Base-by-base conservation (phyloP, 2,888 invertebrate genomes). In the Volucella bombylans region DNA sequence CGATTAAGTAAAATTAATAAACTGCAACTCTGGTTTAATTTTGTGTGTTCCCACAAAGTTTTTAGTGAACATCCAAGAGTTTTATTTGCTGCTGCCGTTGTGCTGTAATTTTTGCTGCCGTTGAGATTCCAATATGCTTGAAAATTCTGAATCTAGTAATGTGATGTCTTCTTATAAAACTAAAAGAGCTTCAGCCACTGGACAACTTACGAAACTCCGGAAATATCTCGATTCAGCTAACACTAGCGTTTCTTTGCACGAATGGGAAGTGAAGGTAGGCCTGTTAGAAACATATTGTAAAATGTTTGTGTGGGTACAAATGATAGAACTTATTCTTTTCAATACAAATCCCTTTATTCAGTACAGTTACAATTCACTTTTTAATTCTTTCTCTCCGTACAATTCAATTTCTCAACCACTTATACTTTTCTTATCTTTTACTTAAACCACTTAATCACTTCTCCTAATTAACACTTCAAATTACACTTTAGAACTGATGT, bases 141-240 rank as follows among this genome's bases (percentile, higher is more conserved):
- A 54, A n/a, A 54, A 54, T 23, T 9, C 8, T 11, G 54, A 54
- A 23, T 6, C 49, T n/a, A 52, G 23, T 23, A 23, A 23, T 23
- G 23, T 18, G 11, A 8, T 52, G 15, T 18, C 52, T 18, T 52
- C 23, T 11, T 52, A 54, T 12, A 54, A 54, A 54, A 54, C 18
- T 23, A 54, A 54, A 54, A 54, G 31, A 54, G 6, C 54, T 18
- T 54, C 54, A 54, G 54, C 4, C 11, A 54, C 54, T 54, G 54
- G 54, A 12, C 54, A 54, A 18, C 54, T 54, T 54, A 54, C 11
- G 23, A 54, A 54, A 54, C 54, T 54, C 23, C 18, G 23, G 31
- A 54, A 54, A 54, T 54, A 23, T 54, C 23, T 54, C 6, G 54
- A 54, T 54, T 9, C 54, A 11, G 54, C 31, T 18, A 23, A 54